These are phyloP conservation scores for Empidonax alnorum DNA, from an alignment of 2,113 vertebrate genomes.

Conservation along the genomic window DNA sequence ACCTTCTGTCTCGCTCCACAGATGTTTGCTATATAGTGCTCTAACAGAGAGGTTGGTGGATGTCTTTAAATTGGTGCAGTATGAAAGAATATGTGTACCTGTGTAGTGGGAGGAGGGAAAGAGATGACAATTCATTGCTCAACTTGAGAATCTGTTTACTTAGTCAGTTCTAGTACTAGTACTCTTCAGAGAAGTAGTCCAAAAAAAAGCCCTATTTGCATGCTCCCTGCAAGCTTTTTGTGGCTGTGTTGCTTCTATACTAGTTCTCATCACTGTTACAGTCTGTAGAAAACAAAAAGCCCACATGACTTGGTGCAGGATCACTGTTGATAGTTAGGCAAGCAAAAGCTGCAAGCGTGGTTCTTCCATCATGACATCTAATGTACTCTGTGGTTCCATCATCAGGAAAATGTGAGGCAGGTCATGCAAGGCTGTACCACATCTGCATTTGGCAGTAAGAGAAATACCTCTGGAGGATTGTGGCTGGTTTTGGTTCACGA, in stretches of 20 bases:
- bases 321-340: background rate
- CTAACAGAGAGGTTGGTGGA: background rate
- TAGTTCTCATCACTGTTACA: background rate
- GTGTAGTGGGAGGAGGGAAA: background rate
- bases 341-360: background rate
- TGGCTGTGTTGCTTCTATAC: background rate
- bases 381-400: background rate
- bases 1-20: background rate
- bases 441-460: background rate
- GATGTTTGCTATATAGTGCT: background rate
- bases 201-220: background rate
- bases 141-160: background rate
- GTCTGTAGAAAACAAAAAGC: background rate
- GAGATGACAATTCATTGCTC: background rate
- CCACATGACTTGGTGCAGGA: background rate
- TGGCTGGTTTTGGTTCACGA: background rate
- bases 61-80: background rate
- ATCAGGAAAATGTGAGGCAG: background rate
- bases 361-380: background rate
- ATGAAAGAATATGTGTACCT: background rate
- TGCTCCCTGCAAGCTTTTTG: background rate
- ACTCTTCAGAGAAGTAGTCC: background rate
- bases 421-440: background rate
- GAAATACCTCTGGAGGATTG: background rate
- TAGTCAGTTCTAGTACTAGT: background rate